Base-by-base conservation (phyloP, 2,113 vertebrate genomes). In the Clupea harengus region DNA sequence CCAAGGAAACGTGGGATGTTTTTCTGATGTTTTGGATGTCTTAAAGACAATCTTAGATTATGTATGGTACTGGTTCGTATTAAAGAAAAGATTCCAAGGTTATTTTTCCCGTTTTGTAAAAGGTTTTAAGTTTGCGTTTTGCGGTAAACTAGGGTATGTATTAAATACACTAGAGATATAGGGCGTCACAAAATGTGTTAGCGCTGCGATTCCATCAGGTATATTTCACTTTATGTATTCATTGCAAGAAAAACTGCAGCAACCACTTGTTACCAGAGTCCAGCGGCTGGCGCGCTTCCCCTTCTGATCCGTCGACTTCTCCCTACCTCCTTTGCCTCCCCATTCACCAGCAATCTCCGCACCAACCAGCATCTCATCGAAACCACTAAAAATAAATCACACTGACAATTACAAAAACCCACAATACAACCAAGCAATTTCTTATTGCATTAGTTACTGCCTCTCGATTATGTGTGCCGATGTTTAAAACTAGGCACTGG, bases 191-290 rank as follows among this genome's bases (percentile, higher is more conserved):
- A 67, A 67, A 67, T 39, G 39, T 39, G 39, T 39, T 1, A 39
- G 39, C 39, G 39, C 39, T 78, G 32, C 32, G 11, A 78, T 39
- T 39, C 9, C 15, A 15, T 78, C 10, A 78, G 13, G 28, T 39
- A 13, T 78, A 78, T 39, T 39, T 78, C 32, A 78, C 25, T 13
- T 39, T 6, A 78, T 44, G 4, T 28, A 13, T 78, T 44, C 72
- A 78, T 4, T 39, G 72, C 10, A 78, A 32, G 13, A 32, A 39
- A 82, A 86, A 17, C 82, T 2, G 91, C 90, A 93, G 85, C 88
- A 67, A 54, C 90, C 50, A 84, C 50, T 15, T 83, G 44, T 25
- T 39, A 82, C 91, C 91, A 90, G 82, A 81, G 90, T 90, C 92
- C 3, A 92, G 89, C 64, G 89, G 89, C 80, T 81, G 86, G 87